Conservation (phyloP, 2,797 vertebrate species). For the Podarcis siculus region DNA sequence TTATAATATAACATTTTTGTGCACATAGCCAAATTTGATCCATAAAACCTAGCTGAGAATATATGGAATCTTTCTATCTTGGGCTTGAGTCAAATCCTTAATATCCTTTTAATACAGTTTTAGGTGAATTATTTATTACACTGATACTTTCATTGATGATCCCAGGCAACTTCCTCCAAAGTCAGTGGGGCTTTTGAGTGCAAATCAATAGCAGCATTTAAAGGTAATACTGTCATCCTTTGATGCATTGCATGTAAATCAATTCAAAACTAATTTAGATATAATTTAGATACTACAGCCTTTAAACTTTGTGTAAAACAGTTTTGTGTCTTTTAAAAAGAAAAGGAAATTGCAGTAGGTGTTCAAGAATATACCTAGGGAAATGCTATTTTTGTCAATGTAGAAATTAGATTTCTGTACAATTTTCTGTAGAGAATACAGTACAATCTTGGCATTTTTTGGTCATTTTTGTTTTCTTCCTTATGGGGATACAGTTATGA, state of each 20-base stretch:
- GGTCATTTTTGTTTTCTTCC: not conserved
- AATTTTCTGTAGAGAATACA: not conserved
- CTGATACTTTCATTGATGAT: slow-evolving; percentile 55
- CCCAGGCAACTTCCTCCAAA: slow-evolving; percentile 39
- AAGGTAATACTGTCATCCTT: slow-evolving; percentile 39
- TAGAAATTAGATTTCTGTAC: slow-evolving; percentile 2
- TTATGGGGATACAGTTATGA: not conserved
- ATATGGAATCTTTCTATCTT: slow-evolving; percentile 46
- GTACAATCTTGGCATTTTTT: too few species aligned
- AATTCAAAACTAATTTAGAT: slow-evolving; percentile 40
- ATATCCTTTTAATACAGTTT: slow-evolving; percentile 70
- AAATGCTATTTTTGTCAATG: slow-evolving; percentile 21
- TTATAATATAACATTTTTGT: not conserved
- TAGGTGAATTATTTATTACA: slow-evolving; percentile 70
- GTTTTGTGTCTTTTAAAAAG: not conserved
- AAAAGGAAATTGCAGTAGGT: not conserved
- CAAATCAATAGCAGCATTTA: slow-evolving; percentile 58
- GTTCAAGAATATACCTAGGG: not conserved
- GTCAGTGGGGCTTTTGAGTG: slow-evolving; percentile 47
- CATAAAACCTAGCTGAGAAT: slow-evolving; percentile 16
- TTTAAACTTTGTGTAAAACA: slow-evolving; percentile 39
- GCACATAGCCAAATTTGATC: not conserved
- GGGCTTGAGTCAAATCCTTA: slow-evolving; percentile 62
- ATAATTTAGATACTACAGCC: slow-evolving; percentile 16
- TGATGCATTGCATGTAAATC: slow-evolving; percentile 31